A percentile compares a stretch with the other conserved stretches of the same genome.
Conservation (phyloP, 2,888 invertebrate genomes). For the Pandemis heparana region DNA sequence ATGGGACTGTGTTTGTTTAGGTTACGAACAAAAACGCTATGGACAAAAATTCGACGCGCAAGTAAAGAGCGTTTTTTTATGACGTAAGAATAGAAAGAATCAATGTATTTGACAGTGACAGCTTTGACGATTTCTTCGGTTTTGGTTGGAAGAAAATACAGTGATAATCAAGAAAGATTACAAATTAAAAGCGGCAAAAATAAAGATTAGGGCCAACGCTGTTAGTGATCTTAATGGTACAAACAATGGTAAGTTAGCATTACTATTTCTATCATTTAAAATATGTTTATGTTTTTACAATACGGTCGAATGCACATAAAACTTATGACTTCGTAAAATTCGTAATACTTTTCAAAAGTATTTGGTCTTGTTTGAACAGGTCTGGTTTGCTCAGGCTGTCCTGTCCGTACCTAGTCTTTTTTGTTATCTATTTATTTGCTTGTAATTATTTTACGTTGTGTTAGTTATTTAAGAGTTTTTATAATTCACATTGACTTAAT, state of each 20-base stretch:
- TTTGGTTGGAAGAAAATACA: not conserved
- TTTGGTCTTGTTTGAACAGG: not conserved
- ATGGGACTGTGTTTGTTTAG: not conserved
- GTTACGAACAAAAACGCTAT: constrained; percentile 3
- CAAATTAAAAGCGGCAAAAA: not conserved
- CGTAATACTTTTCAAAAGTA: not conserved
- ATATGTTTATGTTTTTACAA: not conserved
- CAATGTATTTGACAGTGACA: constrained; percentile 23
- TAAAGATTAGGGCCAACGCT: not conserved
- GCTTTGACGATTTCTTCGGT: constrained; percentile 3
- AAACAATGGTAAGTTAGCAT: constrained; percentile 35
- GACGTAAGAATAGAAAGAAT: not conserved
- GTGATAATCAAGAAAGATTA: not conserved
- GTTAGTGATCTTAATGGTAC: constrained; percentile 33
- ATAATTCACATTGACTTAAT: constrained; percentile 16
- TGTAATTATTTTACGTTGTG: not conserved
- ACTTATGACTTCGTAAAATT: not conserved
- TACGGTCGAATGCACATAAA: not conserved
- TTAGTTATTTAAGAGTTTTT: not conserved
- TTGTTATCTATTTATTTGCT: not conserved
- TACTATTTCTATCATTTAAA: not conserved
- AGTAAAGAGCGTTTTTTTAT: not conserved
- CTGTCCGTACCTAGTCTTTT: no score
- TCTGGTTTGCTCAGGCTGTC: not conserved
- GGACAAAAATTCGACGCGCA: not conserved